These are phyloP conservation scores for Lordiphosa fenestrarum DNA, from an alignment of 2,888 invertebrate species.

Conservation along the genomic window DNA sequence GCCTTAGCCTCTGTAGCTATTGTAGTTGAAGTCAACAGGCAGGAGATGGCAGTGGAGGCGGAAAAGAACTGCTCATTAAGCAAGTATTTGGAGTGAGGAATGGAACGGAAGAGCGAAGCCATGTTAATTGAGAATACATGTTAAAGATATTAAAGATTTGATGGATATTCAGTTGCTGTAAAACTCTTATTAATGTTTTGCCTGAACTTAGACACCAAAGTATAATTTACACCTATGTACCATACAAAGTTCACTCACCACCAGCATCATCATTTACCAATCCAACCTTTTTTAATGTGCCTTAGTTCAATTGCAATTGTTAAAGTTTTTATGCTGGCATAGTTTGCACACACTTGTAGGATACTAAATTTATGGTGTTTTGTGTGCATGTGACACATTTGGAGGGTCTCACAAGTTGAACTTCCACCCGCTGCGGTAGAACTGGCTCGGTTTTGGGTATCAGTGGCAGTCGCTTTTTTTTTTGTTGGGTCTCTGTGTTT, in stretches of 20 bases:
- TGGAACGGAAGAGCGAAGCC: conserved; percentile 1
- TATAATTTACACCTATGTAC: too few species aligned
- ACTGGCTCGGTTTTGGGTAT: conserved; percentile 31
- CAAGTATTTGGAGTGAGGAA: background rate
- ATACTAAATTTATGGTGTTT: conserved; percentile 48
- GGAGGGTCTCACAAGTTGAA: conserved; percentile 23
- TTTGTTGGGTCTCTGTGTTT: conserved; percentile 21
- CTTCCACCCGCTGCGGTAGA: conserved; percentile 22
- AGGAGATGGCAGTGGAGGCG: background rate
- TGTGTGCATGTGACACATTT: conserved; percentile 44
- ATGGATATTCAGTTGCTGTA: too few species aligned
- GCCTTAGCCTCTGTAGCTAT: conserved; percentile 4
- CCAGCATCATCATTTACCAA: too few species aligned
- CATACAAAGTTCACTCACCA: too few species aligned
- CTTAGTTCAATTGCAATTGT: too few species aligned
- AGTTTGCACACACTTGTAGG: too few species aligned
- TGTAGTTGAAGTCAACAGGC: conserved; percentile 1
- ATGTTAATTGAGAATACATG: conserved; percentile 7
- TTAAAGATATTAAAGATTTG: conserved; percentile 1
- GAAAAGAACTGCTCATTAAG: conserved; percentile 8
- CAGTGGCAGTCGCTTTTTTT: conserved; percentile 34
- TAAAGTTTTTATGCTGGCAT: too few species aligned
- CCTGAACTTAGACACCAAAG: too few species aligned
- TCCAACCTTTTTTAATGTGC: too few species aligned
- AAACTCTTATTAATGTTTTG: too few species aligned